These are phyloP conservation scores for Coluber constrictor DNA, from an alignment of 2,797 vertebrate genomes.

Conservation along the genomic window DNA sequence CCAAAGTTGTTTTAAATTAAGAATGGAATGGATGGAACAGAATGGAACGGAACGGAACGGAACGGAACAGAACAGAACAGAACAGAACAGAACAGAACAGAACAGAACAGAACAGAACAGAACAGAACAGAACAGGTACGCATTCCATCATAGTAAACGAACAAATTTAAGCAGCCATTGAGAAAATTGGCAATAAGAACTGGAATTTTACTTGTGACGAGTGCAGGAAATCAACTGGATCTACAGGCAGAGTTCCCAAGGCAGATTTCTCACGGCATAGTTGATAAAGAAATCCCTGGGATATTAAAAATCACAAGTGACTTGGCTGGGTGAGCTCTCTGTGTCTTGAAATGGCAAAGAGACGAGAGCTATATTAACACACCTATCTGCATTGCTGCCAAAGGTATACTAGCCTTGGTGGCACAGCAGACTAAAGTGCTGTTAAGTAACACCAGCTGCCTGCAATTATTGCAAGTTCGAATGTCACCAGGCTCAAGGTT, in stretches of 20 bases:
- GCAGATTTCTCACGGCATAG: not conserved
- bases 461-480: too few relatives aligned
- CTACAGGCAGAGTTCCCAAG: not conserved
- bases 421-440: too few relatives aligned
- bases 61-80: too few relatives aligned
- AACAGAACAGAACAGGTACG: not conserved
- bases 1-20: not conserved
- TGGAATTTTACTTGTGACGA: not conserved
- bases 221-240: not conserved
- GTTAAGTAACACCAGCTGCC: too few relatives aligned
- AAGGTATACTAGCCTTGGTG: not conserved
- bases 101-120: too few relatives aligned
- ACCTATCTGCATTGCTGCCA: not conserved
- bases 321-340: not conserved
- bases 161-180: not conserved
- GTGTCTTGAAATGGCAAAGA: not conserved
- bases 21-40: too few relatives aligned
- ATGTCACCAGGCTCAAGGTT: too few relatives aligned
- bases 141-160: not conserved
- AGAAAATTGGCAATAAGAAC: not conserved
- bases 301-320: not conserved
- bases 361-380: not conserved
- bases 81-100: too few relatives aligned
- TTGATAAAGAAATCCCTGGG: not conserved
- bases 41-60: rapidly evolving